Evolutionary conservation across 2,113 vertebrate species (phyloP).

Genomic region (Vidua chalybeata): DNA sequence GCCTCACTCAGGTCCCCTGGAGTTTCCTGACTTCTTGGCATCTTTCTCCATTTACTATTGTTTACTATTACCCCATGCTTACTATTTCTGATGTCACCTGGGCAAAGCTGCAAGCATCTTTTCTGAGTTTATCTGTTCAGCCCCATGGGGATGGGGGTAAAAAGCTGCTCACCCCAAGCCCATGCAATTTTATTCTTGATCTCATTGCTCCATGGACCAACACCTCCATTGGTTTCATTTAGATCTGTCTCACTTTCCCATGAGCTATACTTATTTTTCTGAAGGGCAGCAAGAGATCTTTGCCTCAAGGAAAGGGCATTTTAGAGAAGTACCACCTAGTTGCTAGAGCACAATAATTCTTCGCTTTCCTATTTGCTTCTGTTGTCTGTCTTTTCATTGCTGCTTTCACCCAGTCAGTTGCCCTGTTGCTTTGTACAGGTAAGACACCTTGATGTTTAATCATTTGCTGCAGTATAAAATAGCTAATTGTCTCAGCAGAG

Average conservation of each 20-base stretch:
- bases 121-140: not conserved
- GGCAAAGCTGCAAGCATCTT: not conserved
- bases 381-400: not conserved
- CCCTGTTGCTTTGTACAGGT: not conserved
- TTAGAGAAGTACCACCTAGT: not conserved
- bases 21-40: not conserved
- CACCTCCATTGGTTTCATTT: not conserved
- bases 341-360: not conserved
- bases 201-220: not conserved
- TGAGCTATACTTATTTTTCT: not conserved
- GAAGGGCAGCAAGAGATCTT: not conserved
- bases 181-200: not conserved
- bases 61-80: not conserved
- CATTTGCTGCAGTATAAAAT: not conserved
- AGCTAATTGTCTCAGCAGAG: not conserved
- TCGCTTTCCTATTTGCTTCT: not conserved
- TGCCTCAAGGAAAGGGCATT: not conserved
- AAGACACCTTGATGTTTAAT: not conserved
- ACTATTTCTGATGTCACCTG: not conserved
- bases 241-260: not conserved
- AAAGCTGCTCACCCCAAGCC: not conserved
- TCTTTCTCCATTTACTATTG: not conserved
- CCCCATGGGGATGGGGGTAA: rapidly evolving
- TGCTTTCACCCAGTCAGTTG: not conserved
- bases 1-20: not conserved